phyloP scores from a whole-genome alignment of 2,888 invertebrate genomes.

The Lampropteryx suffumata region DNA sequence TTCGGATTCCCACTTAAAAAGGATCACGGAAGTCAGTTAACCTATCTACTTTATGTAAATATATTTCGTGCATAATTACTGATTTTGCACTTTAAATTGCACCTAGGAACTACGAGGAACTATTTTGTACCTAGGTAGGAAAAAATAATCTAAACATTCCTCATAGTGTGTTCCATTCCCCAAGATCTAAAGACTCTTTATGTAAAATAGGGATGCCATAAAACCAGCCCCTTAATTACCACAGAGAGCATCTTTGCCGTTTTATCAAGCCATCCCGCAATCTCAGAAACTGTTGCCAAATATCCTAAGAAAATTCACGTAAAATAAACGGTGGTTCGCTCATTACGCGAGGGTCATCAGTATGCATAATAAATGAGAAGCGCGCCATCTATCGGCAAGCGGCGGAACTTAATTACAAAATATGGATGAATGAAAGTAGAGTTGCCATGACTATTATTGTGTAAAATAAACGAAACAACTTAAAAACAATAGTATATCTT shows the following conservation, averaged over 20 bases:
- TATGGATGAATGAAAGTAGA: constrained; percentile 38
- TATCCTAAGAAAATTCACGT: constrained; percentile 62
- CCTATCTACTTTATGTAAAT: no score
- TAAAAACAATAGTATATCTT: no score
- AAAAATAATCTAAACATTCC: no score
- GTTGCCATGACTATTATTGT: no score
- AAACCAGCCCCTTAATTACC: constrained; percentile 39
- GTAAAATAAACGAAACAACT: no score
- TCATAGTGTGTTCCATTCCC: background rate
- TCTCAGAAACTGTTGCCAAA: constrained; percentile 66
- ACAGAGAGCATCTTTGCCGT: constrained; percentile 34
- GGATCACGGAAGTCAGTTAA: no score
- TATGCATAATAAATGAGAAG: constrained; percentile 89
- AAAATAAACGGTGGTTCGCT: constrained; percentile 56
- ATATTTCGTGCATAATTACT: no score
- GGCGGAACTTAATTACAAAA: constrained; percentile 57
- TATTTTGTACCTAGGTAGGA: no score
- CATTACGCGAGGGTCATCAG: constrained; percentile 88
- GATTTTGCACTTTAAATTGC: no score
- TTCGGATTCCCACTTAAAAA: no score
- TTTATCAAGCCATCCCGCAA: constrained; percentile 66
- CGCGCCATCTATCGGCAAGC: constrained; percentile 68
- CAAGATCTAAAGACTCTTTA: constrained; percentile 18
- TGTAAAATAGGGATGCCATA: constrained; percentile 30
- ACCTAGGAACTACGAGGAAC: background rate